Evolutionary conservation across 2,888 invertebrate genomes (phyloP), one percentile per base, ranked within the genome.

Genomic region (Lamellibrachia columna): DNA sequence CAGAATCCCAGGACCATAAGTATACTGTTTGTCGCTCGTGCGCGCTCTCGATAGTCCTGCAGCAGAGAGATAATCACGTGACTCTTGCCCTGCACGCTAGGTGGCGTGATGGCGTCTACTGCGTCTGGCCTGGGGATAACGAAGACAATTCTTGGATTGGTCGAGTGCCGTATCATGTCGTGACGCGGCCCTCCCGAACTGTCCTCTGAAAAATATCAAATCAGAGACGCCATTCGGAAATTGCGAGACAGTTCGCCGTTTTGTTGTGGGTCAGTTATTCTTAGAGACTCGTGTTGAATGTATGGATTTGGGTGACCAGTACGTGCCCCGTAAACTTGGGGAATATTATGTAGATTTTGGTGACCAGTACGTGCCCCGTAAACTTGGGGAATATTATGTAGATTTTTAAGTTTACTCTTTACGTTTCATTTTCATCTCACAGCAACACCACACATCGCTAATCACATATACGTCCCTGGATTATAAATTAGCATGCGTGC

Each of bases 11-110:
- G 95, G 7, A 94, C 95, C 6, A 95, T 94, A 0, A 95, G 93
- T 52, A 96, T 93, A 90, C 95, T 95, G 93, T 95, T 95, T 91
- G 95, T 94, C 0, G 95, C 95, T 15, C 94, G 92, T 8, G 95
- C 93, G 9, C 96, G 95, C 53, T 95, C 95, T 7, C 96, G 94
- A 94, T 95, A 96, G 93, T 96, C 95, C 93, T 96, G 96, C 55
- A 95, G 92, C n/a, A 96, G 93, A 15, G 96, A 96, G 15, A 96
- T 94, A 15, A 96, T 93, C 28, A 93, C 92, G 94, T 96, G 96
- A 92, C 95, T 94, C 93, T 95, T 95, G 2, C 95, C 95, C 11
- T 94, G 95, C 92, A 94, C 94, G 8, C 94, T 93, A 7, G 94
- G 93, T 8, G 95, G 94, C 53, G 95, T 93, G 90, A 95, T 93